A percentile compares a stretch with the other conserved stretches of the same genome.
phyloP scores from a whole-genome alignment of 1,140 invertebrate species.

The Chlorops oryzae region DNA sequence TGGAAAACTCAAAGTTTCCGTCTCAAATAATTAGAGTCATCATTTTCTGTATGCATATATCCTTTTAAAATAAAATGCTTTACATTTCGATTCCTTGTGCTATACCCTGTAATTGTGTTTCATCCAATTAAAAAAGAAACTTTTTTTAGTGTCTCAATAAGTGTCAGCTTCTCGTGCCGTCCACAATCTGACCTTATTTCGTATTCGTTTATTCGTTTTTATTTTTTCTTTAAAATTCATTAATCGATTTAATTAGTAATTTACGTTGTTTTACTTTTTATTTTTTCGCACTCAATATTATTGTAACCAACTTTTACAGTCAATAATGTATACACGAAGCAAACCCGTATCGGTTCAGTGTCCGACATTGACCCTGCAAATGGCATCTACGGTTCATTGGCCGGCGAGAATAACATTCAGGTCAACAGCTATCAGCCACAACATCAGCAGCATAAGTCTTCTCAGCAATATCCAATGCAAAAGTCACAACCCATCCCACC shows the following conservation, averaged over 20 bases:
- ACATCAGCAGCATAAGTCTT: slow-evolving; percentile 38
- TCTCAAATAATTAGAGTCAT: too few species aligned
- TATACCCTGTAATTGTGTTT: too few species aligned
- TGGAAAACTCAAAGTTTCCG: too few species aligned
- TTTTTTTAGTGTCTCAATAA: too few species aligned
- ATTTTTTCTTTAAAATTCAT: neutral
- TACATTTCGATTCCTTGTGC: too few species aligned
- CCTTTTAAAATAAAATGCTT: too few species aligned
- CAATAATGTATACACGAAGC: slow-evolving; percentile 51
- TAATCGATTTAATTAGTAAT: neutral
- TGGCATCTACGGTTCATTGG: slow-evolving; percentile 76
- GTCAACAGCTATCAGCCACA: slow-evolving; percentile 28
- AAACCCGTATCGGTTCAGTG: slow-evolving; percentile 87
- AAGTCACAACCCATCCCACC: slow-evolving; percentile 12
- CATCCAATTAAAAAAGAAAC: too few species aligned
- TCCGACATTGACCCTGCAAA: slow-evolving; percentile 94
- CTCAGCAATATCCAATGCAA: slow-evolving; percentile 33
- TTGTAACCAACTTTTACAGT: slow-evolving; percentile 17
- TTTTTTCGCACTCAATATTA: neutral
- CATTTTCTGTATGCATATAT: too few species aligned
- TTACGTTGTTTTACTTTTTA: too few species aligned
- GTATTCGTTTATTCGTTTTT: too few species aligned
- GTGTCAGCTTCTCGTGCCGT: too few species aligned
- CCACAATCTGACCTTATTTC: too few species aligned
- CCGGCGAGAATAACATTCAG: slow-evolving; percentile 44